Evolutionary conservation across 2,797 vertebrate genomes (phyloP), one percentile per base, ranked within the genome.

Genomic region (Scarus forsteni): DNA sequence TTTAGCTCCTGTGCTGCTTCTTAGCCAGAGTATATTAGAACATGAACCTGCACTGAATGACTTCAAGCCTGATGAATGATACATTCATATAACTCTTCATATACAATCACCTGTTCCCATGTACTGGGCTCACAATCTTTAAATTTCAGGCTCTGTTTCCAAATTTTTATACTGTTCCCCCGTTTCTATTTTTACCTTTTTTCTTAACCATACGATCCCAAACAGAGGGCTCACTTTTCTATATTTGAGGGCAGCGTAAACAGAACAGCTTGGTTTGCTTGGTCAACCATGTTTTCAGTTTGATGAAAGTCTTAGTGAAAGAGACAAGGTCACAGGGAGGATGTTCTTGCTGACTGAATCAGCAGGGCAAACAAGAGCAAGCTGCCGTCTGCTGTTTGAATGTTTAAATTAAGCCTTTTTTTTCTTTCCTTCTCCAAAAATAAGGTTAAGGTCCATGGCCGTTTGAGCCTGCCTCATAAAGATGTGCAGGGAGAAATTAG

Each of bases 241-340:
- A 62, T 48, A 14, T 43, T 39, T 75, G 61, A 70, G 77, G 79
- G 44, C 46, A 45, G 76, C 80, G 70, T 27, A 27, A 27, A 27
- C 60, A 16, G 50, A 78, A 62, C 48, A 10, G 63, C 54, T 70
- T 60, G 40, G 19, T 39, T 54, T 76, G 80, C 66, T 77, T 74
- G 83, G 77, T 79, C 70, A 60, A 38, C 50, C 83, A 75, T 74
- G 65, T 81, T 79, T 73, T 73, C 18, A 70, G 72, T 81, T 85
- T 81, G 65, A 75, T 77, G 70, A 81, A 76, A 77, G 71, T 63
- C 70, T 83, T 64, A 75, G 66, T 78, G 69, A 75, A 76, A 78
- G 65, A 69, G 40, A 59, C 76, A 78, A 78, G 74, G 84, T 83
- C 75, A 74, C 14, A 56, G 8, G 27, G 45, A 72, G 55, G 73